These are phyloP conservation scores for Tonatia bakeri DNA, from an alignment of 2,113 vertebrate species.

Conservation along the genomic window DNA sequence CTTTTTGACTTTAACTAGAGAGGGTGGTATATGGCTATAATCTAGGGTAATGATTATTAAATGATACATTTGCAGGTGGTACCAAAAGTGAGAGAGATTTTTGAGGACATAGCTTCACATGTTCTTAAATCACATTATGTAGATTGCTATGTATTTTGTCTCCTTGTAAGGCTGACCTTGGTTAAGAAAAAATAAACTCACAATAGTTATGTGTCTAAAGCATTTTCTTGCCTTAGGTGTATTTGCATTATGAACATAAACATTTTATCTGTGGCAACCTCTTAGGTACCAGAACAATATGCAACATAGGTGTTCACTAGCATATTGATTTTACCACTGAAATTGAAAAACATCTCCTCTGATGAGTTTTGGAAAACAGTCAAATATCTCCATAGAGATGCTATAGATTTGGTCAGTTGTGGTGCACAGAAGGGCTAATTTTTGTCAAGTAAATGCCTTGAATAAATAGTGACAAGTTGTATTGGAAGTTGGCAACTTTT, in stretches of 20 bases:
- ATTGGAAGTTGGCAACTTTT: constrained; percentile 43
- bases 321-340: not conserved
- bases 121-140: not conserved
- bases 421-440: constrained; percentile 39
- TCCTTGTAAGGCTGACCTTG: not conserved
- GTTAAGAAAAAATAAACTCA: constrained; percentile 7
- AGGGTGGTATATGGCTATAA: not conserved
- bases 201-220: constrained; percentile 16
- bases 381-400: not conserved
- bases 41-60: not conserved
- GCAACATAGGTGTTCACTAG: not conserved
- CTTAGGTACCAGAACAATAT: not conserved
- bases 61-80: not conserved
- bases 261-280: not conserved
- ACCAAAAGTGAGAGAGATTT: not conserved
- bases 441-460: constrained; percentile 39
- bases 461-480: constrained; percentile 29
- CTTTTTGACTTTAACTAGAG: not conserved
- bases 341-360: constrained; percentile 2
- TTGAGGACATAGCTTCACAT: not conserved
- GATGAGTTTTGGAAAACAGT: constrained; percentile 36
- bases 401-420: constrained; percentile 50
- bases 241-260: not conserved
- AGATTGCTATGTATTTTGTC: not conserved
- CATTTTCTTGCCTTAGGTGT: not conserved